Percentiles rank a stretch among this genome's conserved stretches.
Conservation (phyloP, 37 sponge, comb jelly and placozoan genomes). For the Ianthella basta region DNA sequence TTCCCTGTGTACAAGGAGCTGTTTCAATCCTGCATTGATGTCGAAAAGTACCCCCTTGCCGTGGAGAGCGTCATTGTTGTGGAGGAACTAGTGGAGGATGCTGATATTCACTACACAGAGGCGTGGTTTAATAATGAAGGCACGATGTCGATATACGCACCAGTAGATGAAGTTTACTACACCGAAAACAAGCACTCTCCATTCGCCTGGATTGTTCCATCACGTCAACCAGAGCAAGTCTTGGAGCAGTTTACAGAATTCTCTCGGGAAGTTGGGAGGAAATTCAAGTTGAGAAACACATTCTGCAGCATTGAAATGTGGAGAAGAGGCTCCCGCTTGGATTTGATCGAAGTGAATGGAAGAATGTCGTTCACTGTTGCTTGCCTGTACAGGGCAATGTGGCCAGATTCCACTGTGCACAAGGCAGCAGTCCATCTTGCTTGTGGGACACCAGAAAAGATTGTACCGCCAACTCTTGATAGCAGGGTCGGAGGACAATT, state of each 20-base stretch:
- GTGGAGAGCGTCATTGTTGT: conserved; percentile 7
- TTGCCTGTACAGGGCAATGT: background rate
- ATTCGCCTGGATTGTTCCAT: conserved; percentile 1
- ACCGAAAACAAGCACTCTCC: background rate
- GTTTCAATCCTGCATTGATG: conserved; percentile 2
- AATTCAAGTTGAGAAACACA: conserved; percentile 4
- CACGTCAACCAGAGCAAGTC: background rate
- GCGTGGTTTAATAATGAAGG: conserved; percentile 35
- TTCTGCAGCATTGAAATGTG: conserved; percentile 31
- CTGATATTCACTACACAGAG: background rate
- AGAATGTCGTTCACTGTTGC: background rate
- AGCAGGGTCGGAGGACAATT: too few relatives aligned
- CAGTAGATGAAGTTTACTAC: background rate
- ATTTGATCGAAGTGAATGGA: conserved; percentile 17
- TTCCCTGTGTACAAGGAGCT: background rate
- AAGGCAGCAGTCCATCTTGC: background rate
- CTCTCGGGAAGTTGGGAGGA: background rate
- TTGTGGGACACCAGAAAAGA: background rate
- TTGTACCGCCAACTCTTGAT: background rate
- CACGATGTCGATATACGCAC: background rate
- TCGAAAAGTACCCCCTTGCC: conserved; percentile 25
- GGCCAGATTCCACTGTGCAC: background rate
- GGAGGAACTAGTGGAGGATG: conserved; percentile 32
- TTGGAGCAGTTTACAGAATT: background rate
- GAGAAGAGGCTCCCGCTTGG: background rate